Base-by-base conservation (phyloP, 2,797 vertebrate genomes). In the Bryconaethiops microstoma region DNA sequence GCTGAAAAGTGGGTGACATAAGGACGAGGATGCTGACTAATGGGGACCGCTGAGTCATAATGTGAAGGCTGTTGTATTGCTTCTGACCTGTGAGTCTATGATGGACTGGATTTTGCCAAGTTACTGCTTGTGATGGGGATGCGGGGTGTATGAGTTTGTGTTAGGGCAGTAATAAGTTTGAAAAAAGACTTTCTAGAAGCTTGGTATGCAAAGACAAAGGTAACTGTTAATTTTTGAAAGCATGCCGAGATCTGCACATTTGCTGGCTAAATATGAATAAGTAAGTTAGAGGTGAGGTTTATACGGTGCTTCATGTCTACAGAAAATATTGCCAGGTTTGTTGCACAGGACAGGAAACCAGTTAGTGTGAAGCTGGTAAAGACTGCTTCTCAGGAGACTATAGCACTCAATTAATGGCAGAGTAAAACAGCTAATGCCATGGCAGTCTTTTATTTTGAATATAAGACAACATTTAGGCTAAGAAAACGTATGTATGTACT, bases 1-100 rank as follows among this genome's bases (percentile, higher is more conserved):
- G 70, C 70, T 55, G 74, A 21, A 76, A 62, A 40, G 13, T 39
- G 7, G 35, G 3, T 40, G 35, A 40, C 6, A 35, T 64, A 39
- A 64, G 62, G 16, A 16, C 10, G 35, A 57, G 40, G 45, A 70
- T 77, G 69, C 78, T 67, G 52, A 72, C 48, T 76, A 80, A 76
- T 35, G 50, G 12, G 55, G 74, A 1, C 7, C 10, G 54, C 67
- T 59, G 62, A 42, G 39, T 79, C 77, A 65, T 13, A 45, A 29
- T 42, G 35, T 42, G 39, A 23, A 42, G 17, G 8, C 63, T 35
- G 40, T 17, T 65, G 7, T 40, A 40, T 65, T 65, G 2, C 7
- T 40, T 74, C 35, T 72, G 77, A 64, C 39, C 48, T 12, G 23
- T 57, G 23, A 54, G 64, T 50, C 76, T 60, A 64, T 35, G 42